phyloP scores from a whole-genome alignment of 2,797 vertebrate genomes.

The Loriculus beryllinus region DNA sequence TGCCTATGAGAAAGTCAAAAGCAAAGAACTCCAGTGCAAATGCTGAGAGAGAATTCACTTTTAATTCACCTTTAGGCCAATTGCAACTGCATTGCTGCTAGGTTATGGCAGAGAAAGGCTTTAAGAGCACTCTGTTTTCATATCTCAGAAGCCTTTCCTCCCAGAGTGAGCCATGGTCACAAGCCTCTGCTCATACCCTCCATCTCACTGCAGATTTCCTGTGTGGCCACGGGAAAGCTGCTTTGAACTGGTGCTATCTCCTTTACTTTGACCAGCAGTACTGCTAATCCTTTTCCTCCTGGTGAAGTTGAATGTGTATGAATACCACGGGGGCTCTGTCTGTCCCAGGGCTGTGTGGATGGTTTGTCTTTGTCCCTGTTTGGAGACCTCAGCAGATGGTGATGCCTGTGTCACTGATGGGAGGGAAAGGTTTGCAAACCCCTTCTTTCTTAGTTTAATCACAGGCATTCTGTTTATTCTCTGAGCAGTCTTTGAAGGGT shows the following conservation, averaged over 20 bases:
- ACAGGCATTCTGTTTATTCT: neutral
- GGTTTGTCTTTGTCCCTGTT: neutral
- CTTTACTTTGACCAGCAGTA: neutral
- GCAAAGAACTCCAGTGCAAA: constrained; percentile 30
- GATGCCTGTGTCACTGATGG: neutral
- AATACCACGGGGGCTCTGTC: neutral
- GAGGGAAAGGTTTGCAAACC: neutral
- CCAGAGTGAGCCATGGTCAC: neutral
- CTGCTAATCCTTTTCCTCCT: neutral
- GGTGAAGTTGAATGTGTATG: neutral
- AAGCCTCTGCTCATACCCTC: neutral
- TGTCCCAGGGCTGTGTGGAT: neutral
- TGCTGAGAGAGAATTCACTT: neutral
- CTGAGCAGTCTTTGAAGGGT: neutral
- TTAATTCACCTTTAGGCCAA: neutral
- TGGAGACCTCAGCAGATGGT: neutral
- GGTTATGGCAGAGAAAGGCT: neutral
- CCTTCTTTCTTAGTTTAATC: neutral
- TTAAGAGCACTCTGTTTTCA: rapidly evolving
- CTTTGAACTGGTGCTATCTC: neutral
- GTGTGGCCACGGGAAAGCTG: neutral
- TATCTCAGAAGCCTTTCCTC: neutral
- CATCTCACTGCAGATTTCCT: neutral
- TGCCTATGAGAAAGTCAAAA: constrained; percentile 32
- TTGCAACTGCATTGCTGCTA: neutral